Percentiles rank a stretch among this genome's conserved stretches.
Conservation (phyloP, 2,113 vertebrate species). For the Pteropus alecto region DNA sequence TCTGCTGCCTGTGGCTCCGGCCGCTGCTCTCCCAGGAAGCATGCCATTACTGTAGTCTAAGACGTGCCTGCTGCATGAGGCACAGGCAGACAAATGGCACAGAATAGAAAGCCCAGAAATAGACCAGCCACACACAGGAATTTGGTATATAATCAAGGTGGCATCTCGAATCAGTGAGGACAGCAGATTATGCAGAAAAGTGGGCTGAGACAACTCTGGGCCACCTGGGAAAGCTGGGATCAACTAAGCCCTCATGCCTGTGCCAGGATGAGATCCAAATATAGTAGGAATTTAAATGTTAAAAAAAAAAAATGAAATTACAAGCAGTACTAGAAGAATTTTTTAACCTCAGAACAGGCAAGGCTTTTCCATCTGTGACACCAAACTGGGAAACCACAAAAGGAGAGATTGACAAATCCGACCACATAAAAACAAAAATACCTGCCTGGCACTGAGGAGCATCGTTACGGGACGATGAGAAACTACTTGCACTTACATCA, state of each 20-base stretch:
- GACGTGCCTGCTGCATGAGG: not conserved
- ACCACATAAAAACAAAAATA: not conserved
- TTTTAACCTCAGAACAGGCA: not conserved
- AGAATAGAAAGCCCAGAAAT: not conserved
- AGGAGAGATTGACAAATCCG: not conserved
- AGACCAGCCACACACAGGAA: not conserved
- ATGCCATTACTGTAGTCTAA: not conserved
- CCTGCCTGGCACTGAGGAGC: not conserved
- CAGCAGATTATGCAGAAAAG: not conserved
- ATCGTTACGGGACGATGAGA: rapidly evolving
- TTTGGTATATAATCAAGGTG: not conserved
- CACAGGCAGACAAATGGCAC: not conserved
- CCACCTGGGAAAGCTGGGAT: not conserved
- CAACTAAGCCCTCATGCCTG: not conserved
- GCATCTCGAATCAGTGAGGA: not conserved
- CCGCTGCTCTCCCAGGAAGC: not conserved
- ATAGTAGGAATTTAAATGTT: not conserved
- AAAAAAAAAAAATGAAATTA: not conserved
- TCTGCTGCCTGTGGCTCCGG: too few relatives aligned
- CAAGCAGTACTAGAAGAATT: not conserved
- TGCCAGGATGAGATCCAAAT: not conserved
- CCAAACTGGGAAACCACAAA: not conserved
- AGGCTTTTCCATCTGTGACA: not conserved
- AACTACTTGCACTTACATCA: too few relatives aligned
- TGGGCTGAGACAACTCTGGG: not conserved